Base-by-base conservation (phyloP, 1,140 invertebrate species). In the Apis cerana region DNA sequence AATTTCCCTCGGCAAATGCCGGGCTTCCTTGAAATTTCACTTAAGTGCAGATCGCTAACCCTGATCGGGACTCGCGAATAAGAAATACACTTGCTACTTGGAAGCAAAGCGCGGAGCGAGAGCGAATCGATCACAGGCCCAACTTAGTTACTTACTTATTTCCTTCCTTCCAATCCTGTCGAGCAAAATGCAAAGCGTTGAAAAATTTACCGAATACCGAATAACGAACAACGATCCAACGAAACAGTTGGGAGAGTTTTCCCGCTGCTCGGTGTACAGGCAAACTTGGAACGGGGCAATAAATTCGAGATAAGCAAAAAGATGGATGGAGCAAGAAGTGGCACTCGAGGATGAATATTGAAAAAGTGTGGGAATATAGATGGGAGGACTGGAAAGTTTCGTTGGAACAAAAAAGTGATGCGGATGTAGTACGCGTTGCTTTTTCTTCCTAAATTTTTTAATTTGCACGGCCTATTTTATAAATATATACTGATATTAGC, bases 61-160 rank as follows among this genome's bases (percentile, higher is more conserved):
- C 19, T 23, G 7, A 11, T 21, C 27, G 10, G 54, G 1, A 1
- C 27, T 27, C 27, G 56, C 11, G 67, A 75, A 80, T 33, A 81
- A 56, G 43, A 65, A 80, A 75, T 58, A 43, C 69, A 56, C 76
- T 84, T 84, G 56, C 59, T 64, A 64, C 59, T 71, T 80, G 33
- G 33, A 43, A 7, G 33, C 61, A 64, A 56, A 76, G 62, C 69
- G 65, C 17, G 54, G 64, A 75, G 64, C 78, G 64, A 43, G 65
- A 75, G 64, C 75, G 64, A 43, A 70, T n/a, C 83, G 83, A 87
- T 87, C 85, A 85, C 75, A 79, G 83, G 79, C 61, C 43, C 33
- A 33, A 33, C 33, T 33, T 33, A 33, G 2, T 33, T 43, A 7
- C 33, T 43, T 43, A 0, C 33, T 33, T 33, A 33, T 2, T 33